Conservation (phyloP, 2,797 vertebrate species). For the Perdix hodgsoniae region DNA sequence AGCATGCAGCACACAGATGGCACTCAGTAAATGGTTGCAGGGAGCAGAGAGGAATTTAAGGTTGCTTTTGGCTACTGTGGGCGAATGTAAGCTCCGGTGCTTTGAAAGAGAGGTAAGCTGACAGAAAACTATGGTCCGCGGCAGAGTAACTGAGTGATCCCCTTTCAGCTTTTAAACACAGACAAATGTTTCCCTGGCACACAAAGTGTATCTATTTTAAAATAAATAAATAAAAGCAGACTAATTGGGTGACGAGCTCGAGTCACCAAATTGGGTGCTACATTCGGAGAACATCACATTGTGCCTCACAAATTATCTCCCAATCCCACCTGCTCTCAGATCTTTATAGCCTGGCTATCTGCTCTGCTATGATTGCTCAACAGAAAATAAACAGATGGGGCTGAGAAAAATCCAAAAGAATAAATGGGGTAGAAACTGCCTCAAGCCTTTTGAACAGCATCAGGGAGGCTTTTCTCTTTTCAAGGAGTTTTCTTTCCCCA, state of each 20-base stretch:
- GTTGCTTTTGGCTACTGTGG: background rate
- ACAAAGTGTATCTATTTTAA: background rate
- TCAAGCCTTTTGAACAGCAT: conserved; percentile 46
- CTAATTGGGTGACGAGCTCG: conserved; percentile 29
- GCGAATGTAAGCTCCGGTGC: background rate
- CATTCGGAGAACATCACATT: conserved; percentile 18
- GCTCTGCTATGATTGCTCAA: conserved; percentile 43
- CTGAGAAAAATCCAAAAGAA: conserved; percentile 64
- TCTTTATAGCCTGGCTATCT: conserved; percentile 53
- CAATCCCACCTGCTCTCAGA: conserved; percentile 69
- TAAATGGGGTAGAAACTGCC: conserved; percentile 73
- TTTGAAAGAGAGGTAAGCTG: background rate
- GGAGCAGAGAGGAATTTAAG: background rate
- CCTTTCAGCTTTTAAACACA: background rate
- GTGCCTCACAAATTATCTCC: conserved; percentile 56
- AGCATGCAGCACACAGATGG: background rate
- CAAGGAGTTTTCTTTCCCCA: background rate
- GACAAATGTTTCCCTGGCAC: background rate
- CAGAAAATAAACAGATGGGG: conserved; percentile 77
- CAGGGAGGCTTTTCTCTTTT: conserved; percentile 14
- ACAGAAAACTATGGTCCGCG: background rate
- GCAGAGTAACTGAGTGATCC: background rate
- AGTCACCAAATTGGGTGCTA: background rate
- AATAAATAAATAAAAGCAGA: conserved; percentile 27
- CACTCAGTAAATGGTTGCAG: rapidly evolving